These are phyloP conservation scores for Thymallus thymallus DNA, from an alignment of 2,113 vertebrate genomes.

Conservation along the genomic window DNA sequence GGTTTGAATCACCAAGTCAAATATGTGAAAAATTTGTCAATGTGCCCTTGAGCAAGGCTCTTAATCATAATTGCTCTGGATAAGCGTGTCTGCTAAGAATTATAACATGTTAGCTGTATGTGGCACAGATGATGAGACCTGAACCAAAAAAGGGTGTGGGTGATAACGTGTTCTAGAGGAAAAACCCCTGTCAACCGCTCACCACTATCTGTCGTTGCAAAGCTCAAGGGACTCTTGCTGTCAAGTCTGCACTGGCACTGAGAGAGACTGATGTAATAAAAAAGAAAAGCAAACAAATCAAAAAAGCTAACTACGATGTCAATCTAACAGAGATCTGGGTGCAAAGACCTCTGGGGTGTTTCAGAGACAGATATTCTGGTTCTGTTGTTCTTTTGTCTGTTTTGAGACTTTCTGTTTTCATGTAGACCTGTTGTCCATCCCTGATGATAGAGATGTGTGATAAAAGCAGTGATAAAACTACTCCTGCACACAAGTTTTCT, in stretches of 20 bases:
- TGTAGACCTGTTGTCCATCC: conserved; percentile 42
- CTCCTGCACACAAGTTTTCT: too few species aligned
- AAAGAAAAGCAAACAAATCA: conserved; percentile 24
- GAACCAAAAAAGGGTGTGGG: conserved; percentile 1
- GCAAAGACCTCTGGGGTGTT: conserved; percentile 38
- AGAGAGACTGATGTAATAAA: conserved; percentile 11
- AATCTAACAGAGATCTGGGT: conserved; percentile 52
- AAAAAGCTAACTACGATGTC: conserved; percentile 61
- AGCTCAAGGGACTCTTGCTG: conserved; percentile 3
- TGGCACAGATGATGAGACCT: background rate
- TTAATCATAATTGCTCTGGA: too few species aligned
- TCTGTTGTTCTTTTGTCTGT: conserved; percentile 34
- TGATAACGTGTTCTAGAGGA: background rate
- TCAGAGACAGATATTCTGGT: conserved; percentile 26
- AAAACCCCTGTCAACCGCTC: conserved; percentile 1
- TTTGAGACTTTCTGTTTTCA: conserved; percentile 54
- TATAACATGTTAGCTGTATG: background rate
- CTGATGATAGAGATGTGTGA: conserved; percentile 39
- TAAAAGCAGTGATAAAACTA: conserved; percentile 3
- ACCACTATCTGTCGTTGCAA: background rate
- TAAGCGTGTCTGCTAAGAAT: too few species aligned
- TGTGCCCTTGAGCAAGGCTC: too few species aligned
- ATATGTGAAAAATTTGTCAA: too few species aligned
- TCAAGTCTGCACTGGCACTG: background rate
- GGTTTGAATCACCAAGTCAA: too few species aligned